Evolutionary conservation across 2,888 invertebrate species (phyloP), one percentile per base, ranked within the genome.

Genomic region (Ophioninae sp.): DNA sequence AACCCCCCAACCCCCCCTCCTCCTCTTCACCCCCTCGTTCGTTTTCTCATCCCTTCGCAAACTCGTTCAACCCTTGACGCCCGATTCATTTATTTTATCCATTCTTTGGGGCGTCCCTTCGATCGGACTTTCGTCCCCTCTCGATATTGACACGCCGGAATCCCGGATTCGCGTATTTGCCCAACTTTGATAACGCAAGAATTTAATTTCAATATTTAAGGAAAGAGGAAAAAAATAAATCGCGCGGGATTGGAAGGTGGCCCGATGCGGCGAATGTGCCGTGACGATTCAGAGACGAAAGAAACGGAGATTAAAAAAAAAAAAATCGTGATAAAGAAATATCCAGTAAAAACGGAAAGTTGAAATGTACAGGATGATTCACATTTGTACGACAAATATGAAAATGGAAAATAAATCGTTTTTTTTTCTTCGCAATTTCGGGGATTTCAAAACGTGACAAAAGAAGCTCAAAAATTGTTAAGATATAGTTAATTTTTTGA

Each of bases 131-230:
- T 30, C 41, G 23, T 44, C 50, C 64, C 50, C 7, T 21, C 21
- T 37, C 72, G 74, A 76, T 72, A 79, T 82, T 82, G 79, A 67
- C 75, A 74, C 59, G 74, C 75, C 30, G 44, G 37, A 50, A 57
- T 68, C 59, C 64, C 62, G 21, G 23, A 74, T 73, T 72, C 44
- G 8, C 20, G 62, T 78, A 80, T 83, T 85, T 72, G 85, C 68
- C 57, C 69, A 83, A 83, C 77, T 83, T 85, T 80, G 74, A 80
- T 83, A 80, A 83, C 62, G 73, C 65, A 62, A 50, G 64, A 85
- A 84, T 83, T 85, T 83, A 76, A 83, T 85, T 83, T 78, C 57
- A 23, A n/a, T 68, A 72, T 78, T 75, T 62, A 13, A 44, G 50
- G 50, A 30, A 30, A 30, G 30, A 30, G 68, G 77, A 79, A 75